phyloP scores from a whole-genome alignment of 2,888 invertebrate species.

The Tanaodytes sp. region DNA sequence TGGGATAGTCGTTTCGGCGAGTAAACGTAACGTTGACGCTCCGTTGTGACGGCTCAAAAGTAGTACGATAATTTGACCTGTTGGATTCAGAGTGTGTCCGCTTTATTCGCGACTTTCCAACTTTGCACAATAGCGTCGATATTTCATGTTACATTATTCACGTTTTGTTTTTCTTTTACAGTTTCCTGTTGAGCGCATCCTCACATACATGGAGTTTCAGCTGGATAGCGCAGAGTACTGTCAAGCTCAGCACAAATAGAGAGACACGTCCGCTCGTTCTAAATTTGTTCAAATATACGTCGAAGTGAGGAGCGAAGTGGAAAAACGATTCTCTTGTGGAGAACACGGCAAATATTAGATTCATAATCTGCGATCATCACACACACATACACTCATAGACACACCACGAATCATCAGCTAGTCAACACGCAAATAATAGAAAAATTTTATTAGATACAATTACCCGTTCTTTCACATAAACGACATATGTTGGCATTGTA shows the following conservation, averaged over 20 bases:
- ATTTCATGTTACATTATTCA: too few relatives aligned
- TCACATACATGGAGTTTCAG: slow-evolving; percentile 98
- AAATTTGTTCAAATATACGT: slow-evolving; percentile 47
- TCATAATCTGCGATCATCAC: slow-evolving; percentile 59
- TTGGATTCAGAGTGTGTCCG: too few relatives aligned
- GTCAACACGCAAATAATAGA: slow-evolving; percentile 67
- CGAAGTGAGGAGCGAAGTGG: slow-evolving; percentile 51
- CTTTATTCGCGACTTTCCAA: too few relatives aligned
- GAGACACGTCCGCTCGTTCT: slow-evolving; percentile 65
- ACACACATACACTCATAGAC: too few relatives aligned
- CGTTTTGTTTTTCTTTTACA: slow-evolving; percentile 74
- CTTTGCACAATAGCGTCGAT: too few relatives aligned
- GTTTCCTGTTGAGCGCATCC: slow-evolving; percentile 90
- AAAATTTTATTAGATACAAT: slow-evolving; percentile 66
- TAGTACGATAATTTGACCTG: too few relatives aligned
- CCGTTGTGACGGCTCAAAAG: too few relatives aligned
- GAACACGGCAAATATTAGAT: slow-evolving; percentile 29
- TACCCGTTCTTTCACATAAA: slow-evolving; percentile 63
- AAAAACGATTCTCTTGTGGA: slow-evolving; percentile 29
- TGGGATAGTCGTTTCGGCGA: too few relatives aligned
- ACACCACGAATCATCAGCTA: slow-evolving; percentile 65
- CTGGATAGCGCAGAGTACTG: slow-evolving; percentile 98
- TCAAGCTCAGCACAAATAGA: slow-evolving; percentile 98
- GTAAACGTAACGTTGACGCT: too few relatives aligned
- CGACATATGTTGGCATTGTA: slow-evolving; percentile 62